A percentile compares a stretch with the other conserved stretches of the same genome.
phyloP scores from a whole-genome alignment of 2,113 vertebrate genomes.

The Rhynchomys soricoides region DNA sequence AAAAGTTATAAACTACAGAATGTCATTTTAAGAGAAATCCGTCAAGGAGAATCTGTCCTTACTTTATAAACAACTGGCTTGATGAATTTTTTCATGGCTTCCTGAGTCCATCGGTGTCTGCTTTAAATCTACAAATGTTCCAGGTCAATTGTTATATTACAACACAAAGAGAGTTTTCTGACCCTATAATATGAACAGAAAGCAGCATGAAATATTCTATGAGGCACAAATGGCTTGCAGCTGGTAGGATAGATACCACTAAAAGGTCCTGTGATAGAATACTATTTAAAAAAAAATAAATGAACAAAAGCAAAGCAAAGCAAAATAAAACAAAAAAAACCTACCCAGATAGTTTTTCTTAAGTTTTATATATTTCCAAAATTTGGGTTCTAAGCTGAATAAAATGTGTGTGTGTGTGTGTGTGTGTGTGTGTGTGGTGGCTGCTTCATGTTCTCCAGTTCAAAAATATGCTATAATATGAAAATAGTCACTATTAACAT shows the following conservation, averaged over 20 bases:
- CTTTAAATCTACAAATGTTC: constrained; percentile 68
- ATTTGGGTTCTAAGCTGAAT: constrained; percentile 45
- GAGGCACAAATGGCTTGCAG: constrained; percentile 24
- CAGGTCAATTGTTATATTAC: constrained; percentile 33
- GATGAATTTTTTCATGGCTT: constrained; percentile 32
- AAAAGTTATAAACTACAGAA: background rate
- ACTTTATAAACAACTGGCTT: constrained; percentile 61
- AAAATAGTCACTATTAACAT: constrained; percentile 44
- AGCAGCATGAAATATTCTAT: background rate
- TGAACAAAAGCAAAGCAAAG: background rate
- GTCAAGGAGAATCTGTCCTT: constrained; percentile 54
- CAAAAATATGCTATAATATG: constrained; percentile 24
- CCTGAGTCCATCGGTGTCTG: constrained; percentile 61
- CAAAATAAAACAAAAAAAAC: background rate
- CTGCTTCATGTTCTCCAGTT: constrained; percentile 44
- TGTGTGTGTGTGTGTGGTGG: background rate
- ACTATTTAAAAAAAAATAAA: background rate
- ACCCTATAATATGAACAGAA: background rate
- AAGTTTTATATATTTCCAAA: constrained; percentile 42
- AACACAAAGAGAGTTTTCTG: constrained; percentile 47
- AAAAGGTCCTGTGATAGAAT: background rate
- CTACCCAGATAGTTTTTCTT: constrained; percentile 3
- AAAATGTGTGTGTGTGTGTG: no score
- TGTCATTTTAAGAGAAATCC: constrained; percentile 24
- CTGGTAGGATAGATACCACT: constrained; percentile 19